Conservation (phyloP, 2,888 invertebrate species). For the Operophtera brumata region DNA sequence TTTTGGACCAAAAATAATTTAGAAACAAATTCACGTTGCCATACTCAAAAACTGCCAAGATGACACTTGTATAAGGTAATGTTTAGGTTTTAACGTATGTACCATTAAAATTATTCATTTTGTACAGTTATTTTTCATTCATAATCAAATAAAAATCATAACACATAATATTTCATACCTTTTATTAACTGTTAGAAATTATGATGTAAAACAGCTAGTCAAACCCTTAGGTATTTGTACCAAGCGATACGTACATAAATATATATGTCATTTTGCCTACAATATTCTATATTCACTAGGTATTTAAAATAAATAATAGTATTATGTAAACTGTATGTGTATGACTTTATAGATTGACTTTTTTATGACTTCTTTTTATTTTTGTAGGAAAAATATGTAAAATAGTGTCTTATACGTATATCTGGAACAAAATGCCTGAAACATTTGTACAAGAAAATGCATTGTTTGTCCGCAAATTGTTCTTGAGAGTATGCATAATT, state of each 20-base stretch:
- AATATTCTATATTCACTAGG: slow-evolving; percentile 8
- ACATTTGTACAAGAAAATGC: slow-evolving; percentile 43
- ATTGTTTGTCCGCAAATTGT: slow-evolving; percentile 45
- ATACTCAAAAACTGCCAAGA: slow-evolving; percentile 75
- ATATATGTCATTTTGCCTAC: slow-evolving; percentile 17
- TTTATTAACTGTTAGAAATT: slow-evolving; percentile 35
- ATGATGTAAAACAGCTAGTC: slow-evolving; percentile 54
- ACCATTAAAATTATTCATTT: slow-evolving; percentile 53
- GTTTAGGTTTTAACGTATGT: slow-evolving; percentile 42
- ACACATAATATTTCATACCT: slow-evolving; percentile 36
- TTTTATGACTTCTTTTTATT: slow-evolving; percentile 1
- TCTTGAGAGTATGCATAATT: slow-evolving; percentile 68
- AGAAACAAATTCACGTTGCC: slow-evolving; percentile 79
- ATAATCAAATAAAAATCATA: slow-evolving; percentile 38
- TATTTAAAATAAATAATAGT: slow-evolving; percentile 10
- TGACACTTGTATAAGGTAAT: slow-evolving; percentile 65
- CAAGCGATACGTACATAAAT: slow-evolving; percentile 30
- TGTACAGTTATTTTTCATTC: slow-evolving; percentile 55
- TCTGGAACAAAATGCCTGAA: slow-evolving; percentile 37
- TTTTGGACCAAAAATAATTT: slow-evolving; percentile 78
- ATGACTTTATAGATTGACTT: background rate
- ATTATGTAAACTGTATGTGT: slow-evolving; percentile 1
- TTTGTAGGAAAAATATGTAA: slow-evolving; percentile 34
- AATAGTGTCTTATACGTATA: slow-evolving; percentile 39
- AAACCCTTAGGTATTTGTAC: slow-evolving; percentile 51